Percentiles rank a stretch among this genome's conserved stretches.
phyloP scores from a whole-genome alignment of 53 echinoderm and acorn worm genomes.

The Astropecten irregularis region DNA sequence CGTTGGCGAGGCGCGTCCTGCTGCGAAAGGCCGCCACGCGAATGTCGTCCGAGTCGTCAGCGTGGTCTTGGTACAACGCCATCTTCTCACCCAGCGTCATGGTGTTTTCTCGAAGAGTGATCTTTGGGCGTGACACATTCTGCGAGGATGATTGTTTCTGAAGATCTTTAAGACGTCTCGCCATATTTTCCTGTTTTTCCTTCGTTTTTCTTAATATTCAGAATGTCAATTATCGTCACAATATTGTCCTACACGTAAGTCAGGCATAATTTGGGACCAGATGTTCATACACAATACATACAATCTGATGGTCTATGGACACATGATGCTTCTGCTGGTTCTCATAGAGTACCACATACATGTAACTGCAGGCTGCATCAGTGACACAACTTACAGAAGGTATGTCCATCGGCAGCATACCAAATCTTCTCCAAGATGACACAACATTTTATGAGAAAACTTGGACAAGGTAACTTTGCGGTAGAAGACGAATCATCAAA shows the following conservation, averaged over 20 bases:
- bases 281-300: too few species aligned
- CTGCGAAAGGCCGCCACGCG: constrained; percentile 1
- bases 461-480: too few species aligned
- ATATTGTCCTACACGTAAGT: not conserved
- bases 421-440: too few species aligned
- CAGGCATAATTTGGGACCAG: not conserved
- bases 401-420: too few species aligned
- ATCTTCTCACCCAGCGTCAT: constrained; percentile 56
- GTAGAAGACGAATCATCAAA: too few species aligned
- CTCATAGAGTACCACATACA: not conserved
- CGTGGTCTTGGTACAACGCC: not conserved
- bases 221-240: not conserved
- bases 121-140: not conserved
- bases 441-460: too few species aligned
- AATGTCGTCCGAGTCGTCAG: not conserved
- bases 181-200: not conserved
- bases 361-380: not conserved
- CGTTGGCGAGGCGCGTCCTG: not conserved
- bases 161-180: constrained; percentile 5
- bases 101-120: constrained; percentile 21
- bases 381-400: too few species aligned
- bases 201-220: not conserved
- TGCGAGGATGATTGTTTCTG: not conserved
- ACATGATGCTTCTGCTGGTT: not conserved
- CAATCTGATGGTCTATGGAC: not conserved